Evolutionary conservation across 1,140 invertebrate genomes (phyloP).

Genomic region (Sycophaga agraensis): DNA sequence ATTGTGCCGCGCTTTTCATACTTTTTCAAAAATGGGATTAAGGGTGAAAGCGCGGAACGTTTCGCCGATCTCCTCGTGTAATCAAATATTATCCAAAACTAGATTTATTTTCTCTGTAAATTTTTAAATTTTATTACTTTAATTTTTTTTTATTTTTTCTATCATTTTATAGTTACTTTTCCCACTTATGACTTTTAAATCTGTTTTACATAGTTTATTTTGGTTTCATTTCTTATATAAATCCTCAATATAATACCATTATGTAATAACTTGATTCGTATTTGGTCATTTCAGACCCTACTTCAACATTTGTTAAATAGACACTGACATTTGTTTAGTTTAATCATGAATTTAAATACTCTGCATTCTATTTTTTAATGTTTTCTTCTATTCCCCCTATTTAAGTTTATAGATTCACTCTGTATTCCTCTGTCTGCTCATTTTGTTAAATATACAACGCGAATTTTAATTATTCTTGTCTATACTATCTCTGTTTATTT

Average conservation of each 20-base stretch:
- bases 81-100: conserved; percentile 37
- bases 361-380: background rate
- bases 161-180: conserved; percentile 5
- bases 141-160: conserved; percentile 15
- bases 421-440: conserved; percentile 1
- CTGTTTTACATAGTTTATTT: background rate
- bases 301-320: conserved; percentile 21
- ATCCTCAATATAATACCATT: conserved; percentile 17
- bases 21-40: too few relatives aligned
- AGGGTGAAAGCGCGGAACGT: conserved; percentile 23
- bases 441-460: background rate
- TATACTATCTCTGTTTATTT: background rate
- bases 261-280: conserved; percentile 2
- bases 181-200: background rate
- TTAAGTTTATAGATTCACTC: conserved; percentile 10
- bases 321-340: conserved; percentile 20
- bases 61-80: conserved; percentile 23
- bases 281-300: background rate
- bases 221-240: conserved; percentile 18
- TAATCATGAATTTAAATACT: conserved; percentile 7
- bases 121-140: too few relatives aligned
- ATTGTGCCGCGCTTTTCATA: conserved; percentile 4
- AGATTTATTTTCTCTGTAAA: conserved; percentile 31
- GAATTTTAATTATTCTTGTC: background rate
- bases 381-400: background rate